Evolutionary conservation across 2,888 invertebrate genomes (phyloP).

Genomic region (Drosophila hawaiiensis): DNA sequence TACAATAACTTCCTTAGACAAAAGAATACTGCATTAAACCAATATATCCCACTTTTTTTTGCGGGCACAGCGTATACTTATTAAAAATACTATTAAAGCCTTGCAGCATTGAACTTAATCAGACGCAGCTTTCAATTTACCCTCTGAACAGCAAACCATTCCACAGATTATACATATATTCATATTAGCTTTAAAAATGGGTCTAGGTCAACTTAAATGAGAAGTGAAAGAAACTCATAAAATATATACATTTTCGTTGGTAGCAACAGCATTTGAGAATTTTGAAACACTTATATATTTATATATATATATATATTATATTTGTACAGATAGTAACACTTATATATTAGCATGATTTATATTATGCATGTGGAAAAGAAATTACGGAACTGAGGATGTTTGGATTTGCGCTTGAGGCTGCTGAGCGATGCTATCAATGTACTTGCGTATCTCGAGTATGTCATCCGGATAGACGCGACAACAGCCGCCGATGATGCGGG

Average conservation of each 20-base stretch:
- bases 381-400: slow-evolving; percentile 33
- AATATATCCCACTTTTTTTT: background rate
- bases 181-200: background rate
- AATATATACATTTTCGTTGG: background rate
- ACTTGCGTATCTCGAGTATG: slow-evolving; percentile 89
- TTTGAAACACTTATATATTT: background rate
- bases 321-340: slow-evolving; percentile 16
- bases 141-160: background rate
- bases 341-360: slow-evolving; percentile 22
- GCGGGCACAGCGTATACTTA: background rate
- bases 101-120: background rate
- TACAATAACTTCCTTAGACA: background rate
- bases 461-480: slow-evolving; percentile 94
- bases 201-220: background rate
- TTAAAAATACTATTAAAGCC: background rate
- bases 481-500: slow-evolving; percentile 95
- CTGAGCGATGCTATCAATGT: slow-evolving; percentile 67
- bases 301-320: background rate
- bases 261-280: background rate
- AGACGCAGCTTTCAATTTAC: background rate
- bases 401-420: slow-evolving; percentile 35
- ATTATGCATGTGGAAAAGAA: slow-evolving; percentile 33
- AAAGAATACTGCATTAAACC: background rate
- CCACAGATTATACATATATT: background rate
- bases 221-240: background rate